These are phyloP conservation scores for Litoditis marina DNA, from an alignment of 2,888 invertebrate genomes.

Conservation along the genomic window DNA sequence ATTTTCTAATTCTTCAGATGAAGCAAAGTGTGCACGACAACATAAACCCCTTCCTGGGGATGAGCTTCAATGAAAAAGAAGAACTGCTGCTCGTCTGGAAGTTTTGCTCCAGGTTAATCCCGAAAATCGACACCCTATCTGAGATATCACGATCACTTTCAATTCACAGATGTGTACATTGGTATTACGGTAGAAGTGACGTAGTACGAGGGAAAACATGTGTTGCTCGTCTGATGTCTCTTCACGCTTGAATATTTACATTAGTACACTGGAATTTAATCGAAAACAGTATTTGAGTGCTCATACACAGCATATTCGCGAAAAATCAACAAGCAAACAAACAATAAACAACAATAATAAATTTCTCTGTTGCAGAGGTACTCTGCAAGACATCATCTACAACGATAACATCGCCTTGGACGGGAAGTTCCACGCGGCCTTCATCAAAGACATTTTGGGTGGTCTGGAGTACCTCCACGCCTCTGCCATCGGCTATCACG, in stretches of 20 bases:
- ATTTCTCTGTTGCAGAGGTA: constrained; percentile 7
- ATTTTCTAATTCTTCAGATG: constrained; percentile 65
- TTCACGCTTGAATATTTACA: too few relatives aligned
- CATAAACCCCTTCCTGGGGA: constrained; percentile 93
- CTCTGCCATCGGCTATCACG: constrained; percentile 44
- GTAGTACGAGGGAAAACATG: too few relatives aligned
- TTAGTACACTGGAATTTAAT: too few relatives aligned
- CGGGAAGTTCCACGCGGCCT: constrained; percentile 45
- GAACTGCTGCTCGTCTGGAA: constrained; percentile 59
- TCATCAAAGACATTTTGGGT: constrained; percentile 43
- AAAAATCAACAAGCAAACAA: too few relatives aligned
- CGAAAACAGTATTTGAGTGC: too few relatives aligned
- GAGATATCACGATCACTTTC: too few relatives aligned
- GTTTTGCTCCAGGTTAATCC: constrained; percentile 36
- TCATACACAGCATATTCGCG: background rate
- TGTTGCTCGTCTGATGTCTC: too few relatives aligned
- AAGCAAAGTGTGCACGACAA: constrained; percentile 92
- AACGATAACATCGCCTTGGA: constrained; percentile 44
- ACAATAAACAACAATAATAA: too few relatives aligned
- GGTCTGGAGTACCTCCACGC: constrained; percentile 48
- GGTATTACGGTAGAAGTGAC: too few relatives aligned
- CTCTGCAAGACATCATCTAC: constrained; percentile 44
- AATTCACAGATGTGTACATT: too few relatives aligned
- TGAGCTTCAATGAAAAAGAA: constrained; percentile 58
- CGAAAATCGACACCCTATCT: too few relatives aligned